Conservation (phyloP, 2,113 vertebrate species). For the Alosa alosa region DNA sequence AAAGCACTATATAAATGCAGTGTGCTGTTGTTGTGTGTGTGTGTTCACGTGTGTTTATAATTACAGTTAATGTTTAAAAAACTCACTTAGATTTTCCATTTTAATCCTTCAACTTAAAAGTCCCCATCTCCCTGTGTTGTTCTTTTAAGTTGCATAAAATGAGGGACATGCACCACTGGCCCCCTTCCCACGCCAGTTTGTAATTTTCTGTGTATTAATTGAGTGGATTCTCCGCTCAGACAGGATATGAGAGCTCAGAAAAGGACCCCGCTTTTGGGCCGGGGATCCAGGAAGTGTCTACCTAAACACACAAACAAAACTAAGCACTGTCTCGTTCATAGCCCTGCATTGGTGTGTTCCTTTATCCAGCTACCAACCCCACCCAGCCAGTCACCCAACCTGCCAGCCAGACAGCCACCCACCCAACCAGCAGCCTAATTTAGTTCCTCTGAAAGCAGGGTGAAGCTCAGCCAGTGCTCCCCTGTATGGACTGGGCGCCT, state of each 20-base stretch:
- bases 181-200: background rate
- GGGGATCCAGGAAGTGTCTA: background rate
- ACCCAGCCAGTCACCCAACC: background rate
- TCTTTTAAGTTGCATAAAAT: background rate
- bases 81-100: background rate
- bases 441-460: background rate
- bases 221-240: background rate
- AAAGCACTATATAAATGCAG: too few relatives aligned
- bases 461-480: background rate
- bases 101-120: background rate
- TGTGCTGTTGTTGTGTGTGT: slow-evolving; percentile 15
- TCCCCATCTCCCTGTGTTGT: background rate
- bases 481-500: too few relatives aligned
- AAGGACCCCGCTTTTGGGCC: background rate
- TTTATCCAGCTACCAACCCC: background rate
- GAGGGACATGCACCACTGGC: background rate
- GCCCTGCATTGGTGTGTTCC: background rate
- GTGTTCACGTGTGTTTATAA: background rate
- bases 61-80: background rate
- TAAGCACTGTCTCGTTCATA: background rate
- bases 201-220: background rate
- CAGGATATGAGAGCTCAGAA: slow-evolving; percentile 3
- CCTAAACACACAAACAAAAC: background rate
- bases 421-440: background rate
- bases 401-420: too few relatives aligned